These are phyloP conservation scores for Tolypeutes matacus DNA, from an alignment of 2,797 vertebrate species.

Conservation along the genomic window DNA sequence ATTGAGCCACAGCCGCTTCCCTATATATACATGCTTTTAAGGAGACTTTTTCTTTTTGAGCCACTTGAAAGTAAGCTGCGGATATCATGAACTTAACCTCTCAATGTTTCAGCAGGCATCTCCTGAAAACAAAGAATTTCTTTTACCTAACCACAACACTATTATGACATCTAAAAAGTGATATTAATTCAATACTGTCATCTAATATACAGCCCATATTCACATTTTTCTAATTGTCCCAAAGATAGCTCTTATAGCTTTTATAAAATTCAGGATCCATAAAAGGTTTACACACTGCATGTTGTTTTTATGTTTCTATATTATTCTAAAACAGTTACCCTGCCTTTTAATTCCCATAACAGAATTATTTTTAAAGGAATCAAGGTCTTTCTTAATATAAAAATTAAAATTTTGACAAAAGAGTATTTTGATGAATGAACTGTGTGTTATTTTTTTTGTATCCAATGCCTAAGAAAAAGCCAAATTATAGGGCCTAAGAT, in stretches of 20 bases:
- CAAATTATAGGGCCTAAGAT: neutral
- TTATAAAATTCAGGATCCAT: neutral
- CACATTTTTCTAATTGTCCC: neutral
- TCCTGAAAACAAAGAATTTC: slow-evolving; percentile 37
- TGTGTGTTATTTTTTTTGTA: neutral
- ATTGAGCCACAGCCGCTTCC: too few species aligned
- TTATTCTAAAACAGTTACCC: neutral
- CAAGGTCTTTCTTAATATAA: slow-evolving; percentile 15
- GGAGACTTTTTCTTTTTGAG: neutral
- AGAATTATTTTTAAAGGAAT: neutral
- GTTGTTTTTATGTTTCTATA: slow-evolving; percentile 4
- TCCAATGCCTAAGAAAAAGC: neutral
- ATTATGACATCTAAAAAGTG: neutral
- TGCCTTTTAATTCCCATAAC: neutral
- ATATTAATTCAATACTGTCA: neutral
- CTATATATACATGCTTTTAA: neutral
- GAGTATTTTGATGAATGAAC: neutral
- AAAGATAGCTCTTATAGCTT: neutral
- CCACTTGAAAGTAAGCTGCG: neutral
- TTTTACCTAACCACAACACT: neutral
- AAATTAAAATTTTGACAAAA: neutral
- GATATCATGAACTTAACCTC: neutral
- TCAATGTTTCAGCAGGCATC: neutral
- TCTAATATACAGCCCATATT: neutral
- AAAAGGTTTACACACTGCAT: neutral